Evolutionary conservation across 2,888 invertebrate genomes (phyloP).

Genomic region (Ophioninae sp.): DNA sequence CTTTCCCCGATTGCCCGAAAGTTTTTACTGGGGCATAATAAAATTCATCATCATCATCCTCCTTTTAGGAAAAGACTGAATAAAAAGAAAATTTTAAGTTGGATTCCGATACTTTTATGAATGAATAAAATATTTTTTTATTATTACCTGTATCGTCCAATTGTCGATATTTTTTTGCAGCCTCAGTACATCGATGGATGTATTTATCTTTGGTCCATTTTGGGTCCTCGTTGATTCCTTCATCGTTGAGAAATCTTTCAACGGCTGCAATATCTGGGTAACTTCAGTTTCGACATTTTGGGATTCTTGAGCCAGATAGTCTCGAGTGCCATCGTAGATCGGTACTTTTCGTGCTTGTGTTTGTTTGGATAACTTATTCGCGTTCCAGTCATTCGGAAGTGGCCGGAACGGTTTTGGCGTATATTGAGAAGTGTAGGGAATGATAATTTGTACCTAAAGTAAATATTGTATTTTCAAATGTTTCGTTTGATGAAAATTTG

Average conservation of each 20-base stretch:
- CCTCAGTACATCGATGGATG: slow-evolving; percentile 87
- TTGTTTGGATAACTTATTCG: slow-evolving; percentile 70
- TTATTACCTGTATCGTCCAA: slow-evolving; percentile 85
- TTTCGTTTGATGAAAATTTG: not conserved
- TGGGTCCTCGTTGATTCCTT: slow-evolving; percentile 65
- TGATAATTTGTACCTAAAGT: slow-evolving; percentile 89
- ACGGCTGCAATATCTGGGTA: slow-evolving; percentile 66
- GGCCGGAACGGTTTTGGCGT: slow-evolving; percentile 83
- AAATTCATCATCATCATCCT: too few species aligned
- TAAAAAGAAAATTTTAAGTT: too few species aligned
- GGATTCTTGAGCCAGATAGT: slow-evolving; percentile 52
- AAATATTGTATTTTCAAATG: slow-evolving; percentile 28
- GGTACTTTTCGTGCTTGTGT: slow-evolving; percentile 60
- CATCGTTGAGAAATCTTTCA: slow-evolving; percentile 75
- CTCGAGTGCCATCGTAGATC: slow-evolving; percentile 36
- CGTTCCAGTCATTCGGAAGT: slow-evolving; percentile 69
- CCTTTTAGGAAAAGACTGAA: too few species aligned
- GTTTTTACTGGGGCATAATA: too few species aligned
- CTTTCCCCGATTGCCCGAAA: too few species aligned
- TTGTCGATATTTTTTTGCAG: slow-evolving; percentile 92
- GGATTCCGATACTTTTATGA: not conserved
- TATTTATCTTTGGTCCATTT: slow-evolving; percentile 74
- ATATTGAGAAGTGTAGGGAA: slow-evolving; percentile 88
- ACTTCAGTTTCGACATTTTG: slow-evolving; percentile 45
- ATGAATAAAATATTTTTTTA: slow-evolving; percentile 25